Conservation (phyloP, 37 sponge, comb jelly and placozoan genomes). For the Dysidea cf. avara region DNA sequence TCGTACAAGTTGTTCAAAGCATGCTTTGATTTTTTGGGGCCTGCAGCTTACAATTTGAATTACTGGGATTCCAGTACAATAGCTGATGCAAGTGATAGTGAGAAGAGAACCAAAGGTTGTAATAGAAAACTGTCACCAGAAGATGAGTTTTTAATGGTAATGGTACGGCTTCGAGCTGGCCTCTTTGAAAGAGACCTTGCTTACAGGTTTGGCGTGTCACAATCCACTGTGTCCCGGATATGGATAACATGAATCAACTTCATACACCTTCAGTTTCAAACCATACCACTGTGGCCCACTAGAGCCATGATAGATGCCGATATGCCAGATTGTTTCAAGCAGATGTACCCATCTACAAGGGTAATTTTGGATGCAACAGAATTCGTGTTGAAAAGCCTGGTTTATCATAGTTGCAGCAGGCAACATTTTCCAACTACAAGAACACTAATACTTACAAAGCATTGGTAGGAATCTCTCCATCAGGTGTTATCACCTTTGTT, state of each 20-base stretch:
- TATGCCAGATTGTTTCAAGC: conserved; percentile 29
- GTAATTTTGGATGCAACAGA: conserved; percentile 45
- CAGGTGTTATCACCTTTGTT: conserved; percentile 42
- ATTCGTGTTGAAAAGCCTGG: conserved; percentile 44
- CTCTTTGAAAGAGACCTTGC: conserved; percentile 35
- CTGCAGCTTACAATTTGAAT: conserved; percentile 8
- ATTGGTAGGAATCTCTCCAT: conserved; percentile 47
- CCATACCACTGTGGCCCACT: conserved; percentile 30
- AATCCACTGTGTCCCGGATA: conserved; percentile 32
- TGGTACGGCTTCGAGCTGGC: conserved; percentile 24
- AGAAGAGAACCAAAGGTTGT: conserved; percentile 3
- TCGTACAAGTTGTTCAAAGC: conserved; percentile 10
- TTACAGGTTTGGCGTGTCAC: conserved; percentile 18
- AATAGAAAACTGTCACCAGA: conserved; percentile 14
- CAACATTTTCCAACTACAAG: no score
- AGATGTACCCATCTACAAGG: conserved; percentile 13
- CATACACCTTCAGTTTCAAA: conserved; percentile 4
- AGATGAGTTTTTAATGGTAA: conserved; percentile 32
- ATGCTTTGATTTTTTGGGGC: conserved; percentile 29
- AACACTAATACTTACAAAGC: conserved; percentile 54
- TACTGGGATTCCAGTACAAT: conserved; percentile 26
- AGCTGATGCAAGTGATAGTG: background rate
- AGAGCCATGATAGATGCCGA: background rate
- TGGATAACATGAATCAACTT: conserved; percentile 35
- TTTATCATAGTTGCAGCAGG: conserved; percentile 33